A percentile compares a stretch with the other conserved stretches of the same genome.
Evolutionary conservation across 1,140 invertebrate genomes (phyloP).

Genomic region (Brachionus rotundiformis): DNA sequence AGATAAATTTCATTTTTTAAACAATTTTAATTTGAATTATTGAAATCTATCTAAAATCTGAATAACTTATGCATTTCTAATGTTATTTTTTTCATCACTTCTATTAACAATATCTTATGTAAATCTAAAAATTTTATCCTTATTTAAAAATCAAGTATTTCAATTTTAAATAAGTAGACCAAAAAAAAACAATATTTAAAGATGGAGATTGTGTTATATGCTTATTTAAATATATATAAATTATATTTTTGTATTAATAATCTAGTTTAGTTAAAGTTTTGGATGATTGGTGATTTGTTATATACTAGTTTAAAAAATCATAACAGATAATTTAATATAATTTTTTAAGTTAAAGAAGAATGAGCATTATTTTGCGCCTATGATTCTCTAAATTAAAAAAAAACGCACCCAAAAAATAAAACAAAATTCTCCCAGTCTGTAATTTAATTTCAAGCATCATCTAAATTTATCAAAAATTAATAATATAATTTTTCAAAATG

Average conservation of each 20-base stretch:
- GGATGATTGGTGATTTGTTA: not conserved
- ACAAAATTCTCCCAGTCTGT: not conserved
- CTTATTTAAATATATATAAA: too few species aligned
- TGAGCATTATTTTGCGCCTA: not conserved
- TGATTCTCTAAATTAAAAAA: not conserved
- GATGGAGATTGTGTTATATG: not conserved
- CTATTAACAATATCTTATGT: not conserved
- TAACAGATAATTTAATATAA: not conserved
- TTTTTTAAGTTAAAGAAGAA: not conserved
- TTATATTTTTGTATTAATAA: too few species aligned
- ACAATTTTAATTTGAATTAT: not conserved
- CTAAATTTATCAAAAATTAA: slow-evolving; percentile 12
- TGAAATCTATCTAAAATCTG: not conserved
- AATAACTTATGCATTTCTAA: not conserved
- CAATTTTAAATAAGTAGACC: slow-evolving; percentile 6
- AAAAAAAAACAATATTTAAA: not conserved
- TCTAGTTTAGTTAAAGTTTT: too few species aligned
- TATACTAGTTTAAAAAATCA: not conserved
- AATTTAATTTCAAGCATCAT: slow-evolving; percentile 20
- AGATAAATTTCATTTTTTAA: not conserved
- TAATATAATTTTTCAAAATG: not conserved
- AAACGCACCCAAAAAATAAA: not conserved
- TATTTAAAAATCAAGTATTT: not conserved
- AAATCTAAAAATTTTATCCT: not conserved
- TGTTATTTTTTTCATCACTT: slow-evolving; percentile 20